phyloP scores from a whole-genome alignment of 30 jellyfish, hydroid and myxozoan genomes.

The Clytia hemisphaerica region DNA sequence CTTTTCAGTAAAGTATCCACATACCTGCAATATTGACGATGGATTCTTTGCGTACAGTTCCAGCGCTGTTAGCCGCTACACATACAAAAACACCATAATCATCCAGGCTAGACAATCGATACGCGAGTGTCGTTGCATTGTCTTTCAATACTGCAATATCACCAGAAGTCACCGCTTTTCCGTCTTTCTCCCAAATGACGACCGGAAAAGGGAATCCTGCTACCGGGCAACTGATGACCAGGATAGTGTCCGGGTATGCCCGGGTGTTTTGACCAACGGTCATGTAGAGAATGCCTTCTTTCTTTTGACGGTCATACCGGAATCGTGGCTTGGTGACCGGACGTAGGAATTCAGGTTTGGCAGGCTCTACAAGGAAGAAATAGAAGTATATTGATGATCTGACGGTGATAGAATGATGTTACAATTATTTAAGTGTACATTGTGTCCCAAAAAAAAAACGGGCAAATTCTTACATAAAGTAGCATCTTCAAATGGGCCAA shows the following conservation, averaged over 20 bases:
- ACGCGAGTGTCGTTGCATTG: slow-evolving; percentile 37
- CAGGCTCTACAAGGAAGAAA: slow-evolving; percentile 7
- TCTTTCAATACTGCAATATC: slow-evolving; percentile 24
- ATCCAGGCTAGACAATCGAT: slow-evolving; percentile 28
- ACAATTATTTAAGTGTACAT: no score
- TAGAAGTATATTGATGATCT: no score
- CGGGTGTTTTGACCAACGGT: slow-evolving; percentile 37
- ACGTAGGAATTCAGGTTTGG: slow-evolving; percentile 19
- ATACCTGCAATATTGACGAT: slow-evolving; percentile 31
- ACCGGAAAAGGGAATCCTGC: slow-evolving; percentile 68
- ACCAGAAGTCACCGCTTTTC: slow-evolving; percentile 33
- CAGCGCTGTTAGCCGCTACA: slow-evolving; percentile 62
- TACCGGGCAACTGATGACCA: slow-evolving; percentile 63
- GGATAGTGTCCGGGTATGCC: slow-evolving; percentile 54
- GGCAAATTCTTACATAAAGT: no score
- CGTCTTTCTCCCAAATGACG: slow-evolving; percentile 58
- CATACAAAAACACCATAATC: slow-evolving; percentile 44
- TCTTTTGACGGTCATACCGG: slow-evolving; percentile 26
- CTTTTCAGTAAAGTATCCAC: no score
- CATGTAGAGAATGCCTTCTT: slow-evolving; percentile 25
- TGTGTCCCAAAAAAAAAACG: no score
- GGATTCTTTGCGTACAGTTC: slow-evolving; percentile 28
- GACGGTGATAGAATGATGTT: no score
- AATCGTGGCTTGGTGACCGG: slow-evolving; percentile 10
- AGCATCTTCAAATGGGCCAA: no score